Evolutionary conservation across 2,888 invertebrate species (phyloP).

Genomic region (Clistopyga incitator): DNA sequence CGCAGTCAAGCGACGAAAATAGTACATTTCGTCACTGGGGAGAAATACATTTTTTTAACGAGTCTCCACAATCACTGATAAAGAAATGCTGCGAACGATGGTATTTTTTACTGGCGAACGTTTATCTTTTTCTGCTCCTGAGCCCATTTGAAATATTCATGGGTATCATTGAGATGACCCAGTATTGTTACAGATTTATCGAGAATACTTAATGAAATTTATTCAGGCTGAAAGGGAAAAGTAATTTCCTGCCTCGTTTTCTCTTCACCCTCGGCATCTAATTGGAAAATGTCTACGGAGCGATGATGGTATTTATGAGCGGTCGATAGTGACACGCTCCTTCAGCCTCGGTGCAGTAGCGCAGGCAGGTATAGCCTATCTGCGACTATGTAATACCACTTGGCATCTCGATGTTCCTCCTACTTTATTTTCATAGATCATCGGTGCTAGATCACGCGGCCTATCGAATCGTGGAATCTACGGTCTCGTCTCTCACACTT

Average conservation of each 20-base stretch:
- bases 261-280: conserved; percentile 28
- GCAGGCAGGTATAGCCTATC: conserved; percentile 24
- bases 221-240: conserved; percentile 22
- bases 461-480: conserved; percentile 47
- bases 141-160: too few species aligned
- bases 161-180: conserved; percentile 12
- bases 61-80: too few species aligned
- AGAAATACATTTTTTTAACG: too few species aligned
- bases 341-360: conserved; percentile 3
- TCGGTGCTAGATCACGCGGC: conserved; percentile 40
- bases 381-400: conserved; percentile 6
- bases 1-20: too few species aligned
- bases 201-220: conserved; percentile 3
- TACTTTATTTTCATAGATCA: conserved; percentile 50
- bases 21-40: too few species aligned
- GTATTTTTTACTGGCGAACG: too few species aligned
- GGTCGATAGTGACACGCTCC: conserved; percentile 28
- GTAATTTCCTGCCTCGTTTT: conserved; percentile 37
- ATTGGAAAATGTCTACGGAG: conserved; percentile 33
- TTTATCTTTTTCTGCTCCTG: too few species aligned
- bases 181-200: conserved; percentile 28
- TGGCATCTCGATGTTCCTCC: conserved; percentile 13
- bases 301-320: conserved; percentile 47
- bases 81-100: too few species aligned
- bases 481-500: conserved; percentile 7